Evolutionary conservation across 2,113 vertebrate species (phyloP), one percentile per base, ranked within the genome.

Genomic region (Phrynocephalus versicolor): DNA sequence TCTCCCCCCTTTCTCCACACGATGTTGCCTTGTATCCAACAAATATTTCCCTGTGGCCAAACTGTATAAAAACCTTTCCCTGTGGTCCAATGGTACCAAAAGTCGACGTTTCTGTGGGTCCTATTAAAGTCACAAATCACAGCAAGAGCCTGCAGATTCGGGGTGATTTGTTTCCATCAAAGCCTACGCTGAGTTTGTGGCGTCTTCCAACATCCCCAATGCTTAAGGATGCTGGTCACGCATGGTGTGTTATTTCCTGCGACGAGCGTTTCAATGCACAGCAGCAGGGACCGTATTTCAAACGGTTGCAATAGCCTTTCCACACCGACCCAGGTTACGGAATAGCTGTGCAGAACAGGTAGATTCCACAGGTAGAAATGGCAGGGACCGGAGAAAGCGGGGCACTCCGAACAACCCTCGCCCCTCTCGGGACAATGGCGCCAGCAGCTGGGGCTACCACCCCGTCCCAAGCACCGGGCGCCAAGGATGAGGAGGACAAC

Each of bases 281-380:
- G 30, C 30, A 67, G 10, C 65, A 51, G 55, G 14, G 5, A 27
- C n/a, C 19, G 21, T 19, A 23, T 64, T 25, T 64, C 64, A 65
- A 65, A 25, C 3, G 64, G 3, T 9, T 3, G 84, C 2, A 6
- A 60, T 16, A 65, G 19, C n/a, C 73, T 33, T 62, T 51, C 30
- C 82, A 25, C 27, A 41, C 41, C 33, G n/a, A 55, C 73, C 6
- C 37, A 37, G 25, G 65, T 3, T 15, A 25, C 18, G 2, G 16
- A 4, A n/a, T 19, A 27, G 15, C 72, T 37, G n/a, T 71, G 5
- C 9, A 51, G 55, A 55, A 60, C 35, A 58, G 79, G 72, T 70
- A 41, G 35, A 76, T 75, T 74, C 74, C 55, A 62, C 86, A 83
- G 85, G 85, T 76, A 76, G 85, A 69, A 6, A 74, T 15, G 18